phyloP scores from a whole-genome alignment of 2,113 vertebrate species.

The Semnopithecus entellus region DNA sequence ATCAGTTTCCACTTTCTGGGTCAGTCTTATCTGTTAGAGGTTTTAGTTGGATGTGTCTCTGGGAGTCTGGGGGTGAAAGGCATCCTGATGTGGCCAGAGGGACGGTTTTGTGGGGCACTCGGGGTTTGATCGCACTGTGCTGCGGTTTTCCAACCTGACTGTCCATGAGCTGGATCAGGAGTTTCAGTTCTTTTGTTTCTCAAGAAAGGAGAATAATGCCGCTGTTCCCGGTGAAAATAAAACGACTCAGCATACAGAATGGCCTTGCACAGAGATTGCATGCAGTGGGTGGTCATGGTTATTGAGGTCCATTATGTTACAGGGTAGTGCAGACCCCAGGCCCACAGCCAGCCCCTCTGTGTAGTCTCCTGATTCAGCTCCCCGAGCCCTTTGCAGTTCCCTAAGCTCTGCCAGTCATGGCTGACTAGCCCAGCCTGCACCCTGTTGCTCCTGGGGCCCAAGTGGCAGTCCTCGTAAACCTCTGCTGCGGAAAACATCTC shows the following conservation, averaged over 20 bases:
- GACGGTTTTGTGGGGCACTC: fast-evolving
- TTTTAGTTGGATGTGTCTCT: too few relatives aligned
- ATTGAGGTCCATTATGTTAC: not conserved
- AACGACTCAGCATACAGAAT: not conserved
- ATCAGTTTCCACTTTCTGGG: too few relatives aligned
- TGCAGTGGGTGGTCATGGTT: not conserved
- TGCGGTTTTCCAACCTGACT: not conserved
- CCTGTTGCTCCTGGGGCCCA: fast-evolving
- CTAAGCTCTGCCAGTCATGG: not conserved
- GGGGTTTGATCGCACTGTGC: fast-evolving
- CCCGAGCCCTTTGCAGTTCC: not conserved
- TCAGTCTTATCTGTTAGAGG: not conserved
- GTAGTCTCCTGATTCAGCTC: not conserved
- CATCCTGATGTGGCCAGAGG: too few relatives aligned
- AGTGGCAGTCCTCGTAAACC: fast-evolving
- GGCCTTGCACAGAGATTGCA: not conserved
- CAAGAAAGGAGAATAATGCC: not conserved
- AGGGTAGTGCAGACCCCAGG: not conserved
- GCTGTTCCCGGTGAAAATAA: too few relatives aligned
- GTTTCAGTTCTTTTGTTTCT: too few relatives aligned
- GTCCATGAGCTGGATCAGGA: not conserved
- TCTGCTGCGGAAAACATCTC: fast-evolving
- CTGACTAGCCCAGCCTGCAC: fast-evolving
- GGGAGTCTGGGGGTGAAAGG: too few relatives aligned
- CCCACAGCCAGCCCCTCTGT: not conserved